phyloP scores from a whole-genome alignment of 2,888 invertebrate species.

The Amblyjoppa fuscipennis region DNA sequence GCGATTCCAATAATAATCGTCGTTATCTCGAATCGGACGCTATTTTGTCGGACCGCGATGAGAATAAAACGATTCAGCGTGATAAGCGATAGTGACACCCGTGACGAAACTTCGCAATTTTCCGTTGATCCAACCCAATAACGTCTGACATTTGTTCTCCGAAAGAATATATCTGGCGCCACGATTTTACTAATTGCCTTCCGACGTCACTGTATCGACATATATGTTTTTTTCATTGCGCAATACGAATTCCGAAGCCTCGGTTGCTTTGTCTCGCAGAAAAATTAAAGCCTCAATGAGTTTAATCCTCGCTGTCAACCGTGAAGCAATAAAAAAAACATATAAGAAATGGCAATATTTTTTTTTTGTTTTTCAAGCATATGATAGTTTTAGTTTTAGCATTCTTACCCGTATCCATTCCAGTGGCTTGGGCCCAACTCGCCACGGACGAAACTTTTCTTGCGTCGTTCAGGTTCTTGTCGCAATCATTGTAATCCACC shows the following conservation, averaged over 20 bases:
- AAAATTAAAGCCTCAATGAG: neutral
- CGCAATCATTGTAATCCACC: constrained; percentile 84
- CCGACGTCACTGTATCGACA: neutral
- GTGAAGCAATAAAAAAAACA: neutral
- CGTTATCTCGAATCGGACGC: constrained; percentile 1
- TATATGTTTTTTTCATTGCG: neutral
- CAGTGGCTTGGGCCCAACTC: constrained; percentile 87
- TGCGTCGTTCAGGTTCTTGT: constrained; percentile 80
- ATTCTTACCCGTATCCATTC: constrained; percentile 86
- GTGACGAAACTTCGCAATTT: constrained; percentile 20
- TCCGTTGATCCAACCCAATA: neutral
- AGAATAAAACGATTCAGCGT: constrained; percentile 8
- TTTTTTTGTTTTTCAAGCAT: neutral
- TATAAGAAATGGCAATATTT: neutral
- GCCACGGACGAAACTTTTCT: constrained; percentile 85
- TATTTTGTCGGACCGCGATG: neutral
- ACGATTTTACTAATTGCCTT: neutral
- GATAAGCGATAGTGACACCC: constrained; percentile 22
- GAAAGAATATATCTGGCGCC: neutral
- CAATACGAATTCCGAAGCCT: neutral
- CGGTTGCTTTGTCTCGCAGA: neutral
- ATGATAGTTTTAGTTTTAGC: neutral
- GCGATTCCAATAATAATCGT: constrained; percentile 34
- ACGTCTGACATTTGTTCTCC: neutral
- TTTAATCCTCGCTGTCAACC: neutral